A percentile compares a stretch with the other conserved stretches of the same genome.
Evolutionary conservation across 1,140 invertebrate species (phyloP).

Genomic region (Dreissena rostriformis): DNA sequence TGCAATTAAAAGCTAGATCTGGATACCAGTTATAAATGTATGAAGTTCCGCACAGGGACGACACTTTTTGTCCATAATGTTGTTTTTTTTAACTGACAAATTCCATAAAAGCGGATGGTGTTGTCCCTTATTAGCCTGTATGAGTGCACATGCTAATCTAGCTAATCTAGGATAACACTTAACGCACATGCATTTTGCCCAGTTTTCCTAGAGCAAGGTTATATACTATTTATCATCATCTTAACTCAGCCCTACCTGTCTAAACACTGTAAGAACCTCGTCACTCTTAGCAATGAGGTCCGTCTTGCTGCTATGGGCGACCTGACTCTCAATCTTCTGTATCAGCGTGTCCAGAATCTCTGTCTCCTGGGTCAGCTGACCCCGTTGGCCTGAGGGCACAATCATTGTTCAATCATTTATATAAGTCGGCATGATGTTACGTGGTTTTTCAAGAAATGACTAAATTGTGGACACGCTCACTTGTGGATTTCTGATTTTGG

Average conservation of each 20-base stretch:
- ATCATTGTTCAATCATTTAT: no score
- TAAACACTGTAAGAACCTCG: conserved; percentile 91
- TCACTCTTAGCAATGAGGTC: conserved; percentile 91
- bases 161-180: background rate
- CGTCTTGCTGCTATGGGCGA: conserved; percentile 89
- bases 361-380: conserved; percentile 90
- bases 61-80: no score
- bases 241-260: conserved; percentile 84
- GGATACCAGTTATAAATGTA: no score
- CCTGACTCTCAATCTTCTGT: conserved; percentile 91
- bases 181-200: conserved; percentile 22
- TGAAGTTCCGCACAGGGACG: no score
- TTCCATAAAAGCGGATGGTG: no score
- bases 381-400: conserved; percentile 87
- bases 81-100: no score
- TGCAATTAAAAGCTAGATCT: no score
- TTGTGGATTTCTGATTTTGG: no score
- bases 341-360: conserved; percentile 92
- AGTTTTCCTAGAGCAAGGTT: no score
- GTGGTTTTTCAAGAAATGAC: background rate
- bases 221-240: no score
- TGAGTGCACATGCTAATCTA: conserved; percentile 10
- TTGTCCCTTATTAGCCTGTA: no score
- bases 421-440: background rate
- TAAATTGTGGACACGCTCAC: background rate